Evolutionary conservation across 1,140 invertebrate genomes (phyloP).

Genomic region (Plectus sambesii): DNA sequence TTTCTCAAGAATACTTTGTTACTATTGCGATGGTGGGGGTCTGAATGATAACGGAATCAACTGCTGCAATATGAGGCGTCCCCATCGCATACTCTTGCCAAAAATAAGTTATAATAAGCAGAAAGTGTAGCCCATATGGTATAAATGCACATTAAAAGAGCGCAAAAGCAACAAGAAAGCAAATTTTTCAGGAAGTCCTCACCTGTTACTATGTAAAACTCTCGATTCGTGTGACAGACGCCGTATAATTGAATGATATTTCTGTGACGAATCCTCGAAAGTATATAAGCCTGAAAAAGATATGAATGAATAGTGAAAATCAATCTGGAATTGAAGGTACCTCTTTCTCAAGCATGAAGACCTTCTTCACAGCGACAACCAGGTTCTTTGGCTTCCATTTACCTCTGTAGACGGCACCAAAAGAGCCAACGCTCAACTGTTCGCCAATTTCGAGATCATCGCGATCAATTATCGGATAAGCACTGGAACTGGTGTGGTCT

Average conservation of each 20-base stretch:
- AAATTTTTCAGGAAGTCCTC: constrained; percentile 11
- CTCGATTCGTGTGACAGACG: constrained; percentile 35
- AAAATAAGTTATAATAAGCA: too few species aligned
- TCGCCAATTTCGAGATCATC: constrained; percentile 28
- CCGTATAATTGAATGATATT: constrained; percentile 42
- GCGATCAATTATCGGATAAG: constrained; percentile 31
- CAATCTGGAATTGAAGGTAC: constrained; percentile 12
- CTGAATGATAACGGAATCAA: too few species aligned
- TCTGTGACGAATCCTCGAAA: constrained; percentile 36
- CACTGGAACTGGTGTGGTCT: too few species aligned
- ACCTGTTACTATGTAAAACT: constrained; percentile 41
- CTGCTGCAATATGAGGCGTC: too few species aligned
- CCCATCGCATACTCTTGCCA: too few species aligned
- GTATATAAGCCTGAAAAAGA: constrained; percentile 31
- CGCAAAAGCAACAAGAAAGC: too few species aligned
- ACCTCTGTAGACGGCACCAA: constrained; percentile 33
- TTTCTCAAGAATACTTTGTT: too few species aligned
- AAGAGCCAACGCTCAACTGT: constrained; percentile 32
- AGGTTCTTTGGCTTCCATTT: constrained; percentile 20
- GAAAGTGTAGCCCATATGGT: too few species aligned
- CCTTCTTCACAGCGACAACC: constrained; percentile 37
- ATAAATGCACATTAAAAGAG: too few species aligned
- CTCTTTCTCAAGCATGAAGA: constrained; percentile 41
- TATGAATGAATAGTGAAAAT: background rate
- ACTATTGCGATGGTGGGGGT: too few species aligned